Conservation (phyloP, 1,140 invertebrate species). For the Apis laboriosa region DNA sequence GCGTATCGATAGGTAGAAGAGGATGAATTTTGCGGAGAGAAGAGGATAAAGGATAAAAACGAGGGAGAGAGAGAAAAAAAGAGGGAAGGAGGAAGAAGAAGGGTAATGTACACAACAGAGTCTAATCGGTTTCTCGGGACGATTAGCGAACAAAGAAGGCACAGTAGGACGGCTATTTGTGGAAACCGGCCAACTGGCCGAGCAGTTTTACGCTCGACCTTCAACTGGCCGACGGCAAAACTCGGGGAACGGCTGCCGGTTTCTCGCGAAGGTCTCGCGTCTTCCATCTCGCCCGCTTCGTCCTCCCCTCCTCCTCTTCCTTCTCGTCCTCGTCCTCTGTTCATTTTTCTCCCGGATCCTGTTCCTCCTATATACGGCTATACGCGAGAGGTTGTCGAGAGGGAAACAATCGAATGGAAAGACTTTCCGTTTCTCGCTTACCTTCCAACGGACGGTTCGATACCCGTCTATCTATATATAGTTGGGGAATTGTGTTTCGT, state of each 20-base stretch:
- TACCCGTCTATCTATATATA: no score
- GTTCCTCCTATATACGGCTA: constrained; percentile 21
- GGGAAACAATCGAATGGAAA: constrained; percentile 17
- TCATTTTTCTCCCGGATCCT: constrained; percentile 50
- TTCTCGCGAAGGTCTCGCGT: constrained; percentile 48
- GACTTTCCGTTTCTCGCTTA: constrained; percentile 12
- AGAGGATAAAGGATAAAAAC: not conserved
- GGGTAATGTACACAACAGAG: not conserved
- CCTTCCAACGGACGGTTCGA: no score
- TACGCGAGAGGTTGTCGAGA: not conserved
- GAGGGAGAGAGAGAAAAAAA: not conserved
- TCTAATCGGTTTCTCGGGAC: constrained; percentile 58
- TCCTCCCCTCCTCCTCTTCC: not conserved
- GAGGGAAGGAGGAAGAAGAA: not conserved
- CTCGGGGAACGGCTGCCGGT: constrained; percentile 62
- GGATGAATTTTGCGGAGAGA: no score
- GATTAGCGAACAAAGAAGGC: constrained; percentile 66
- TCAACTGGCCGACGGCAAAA: constrained; percentile 50
- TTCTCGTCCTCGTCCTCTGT: constrained; percentile 24
- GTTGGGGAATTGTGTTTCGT: no score
- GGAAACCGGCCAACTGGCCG: constrained; percentile 56
- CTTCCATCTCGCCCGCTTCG: constrained; percentile 30
- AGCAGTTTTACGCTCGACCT: constrained; percentile 58
- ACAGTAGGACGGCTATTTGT: constrained; percentile 64
- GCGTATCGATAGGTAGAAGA: not conserved